These are phyloP conservation scores for Lasioglossum zephyrum DNA, from an alignment of 2,888 invertebrate species.

Conservation along the genomic window DNA sequence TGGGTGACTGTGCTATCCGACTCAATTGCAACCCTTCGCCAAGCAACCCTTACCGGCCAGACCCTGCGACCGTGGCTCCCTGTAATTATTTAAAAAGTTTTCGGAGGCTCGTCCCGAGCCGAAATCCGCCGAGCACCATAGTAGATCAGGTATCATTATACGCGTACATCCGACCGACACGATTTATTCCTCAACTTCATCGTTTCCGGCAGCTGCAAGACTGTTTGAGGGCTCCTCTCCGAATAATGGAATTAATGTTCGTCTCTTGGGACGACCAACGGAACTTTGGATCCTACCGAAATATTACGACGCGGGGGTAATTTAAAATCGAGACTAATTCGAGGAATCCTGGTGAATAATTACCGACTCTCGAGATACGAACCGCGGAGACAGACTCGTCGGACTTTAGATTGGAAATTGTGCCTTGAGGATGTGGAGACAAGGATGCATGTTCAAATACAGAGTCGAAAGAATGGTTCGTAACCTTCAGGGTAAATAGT, in stretches of 20 bases:
- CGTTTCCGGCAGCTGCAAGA: constrained; percentile 14
- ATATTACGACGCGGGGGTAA: background rate
- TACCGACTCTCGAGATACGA: background rate
- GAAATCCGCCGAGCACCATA: constrained; percentile 45
- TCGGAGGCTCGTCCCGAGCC: constrained; percentile 41
- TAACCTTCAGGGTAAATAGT: background rate
- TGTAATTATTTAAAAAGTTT: constrained; percentile 83
- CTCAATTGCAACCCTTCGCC: constrained; percentile 78
- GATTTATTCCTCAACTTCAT: constrained; percentile 62
- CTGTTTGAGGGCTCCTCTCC: background rate
- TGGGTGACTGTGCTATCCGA: constrained; percentile 71
- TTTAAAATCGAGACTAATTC: background rate
- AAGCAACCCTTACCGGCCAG: constrained; percentile 26
- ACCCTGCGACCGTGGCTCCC: constrained; percentile 62
- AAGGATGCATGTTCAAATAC: background rate
- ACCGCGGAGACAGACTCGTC: background rate
- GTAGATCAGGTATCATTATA: constrained; percentile 66
- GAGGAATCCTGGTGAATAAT: background rate
- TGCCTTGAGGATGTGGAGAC: background rate
- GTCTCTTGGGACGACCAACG: background rate
- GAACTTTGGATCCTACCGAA: background rate
- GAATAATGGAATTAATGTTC: constrained; percentile 36
- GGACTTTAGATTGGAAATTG: background rate
- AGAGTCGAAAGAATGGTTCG: background rate
- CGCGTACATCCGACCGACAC: constrained; percentile 53